Conservation (phyloP, 2,113 vertebrate species). For the Gavia stellata region DNA sequence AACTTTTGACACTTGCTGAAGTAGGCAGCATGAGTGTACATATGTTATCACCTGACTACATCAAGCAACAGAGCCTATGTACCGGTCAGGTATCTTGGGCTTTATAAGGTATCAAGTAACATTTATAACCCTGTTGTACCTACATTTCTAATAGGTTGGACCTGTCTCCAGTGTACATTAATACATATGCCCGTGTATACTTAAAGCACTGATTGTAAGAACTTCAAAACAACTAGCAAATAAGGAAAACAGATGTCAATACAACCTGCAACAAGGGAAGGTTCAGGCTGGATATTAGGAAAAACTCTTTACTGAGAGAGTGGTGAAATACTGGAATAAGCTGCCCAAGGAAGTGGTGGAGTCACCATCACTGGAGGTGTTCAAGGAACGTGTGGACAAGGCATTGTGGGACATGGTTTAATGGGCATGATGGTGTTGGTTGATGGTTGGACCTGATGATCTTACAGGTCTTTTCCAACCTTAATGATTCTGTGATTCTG, state of each 20-base stretch:
- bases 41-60: conserved; percentile 77
- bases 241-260: conserved; percentile 49
- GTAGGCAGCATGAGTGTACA: conserved; percentile 64
- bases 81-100: conserved; percentile 65
- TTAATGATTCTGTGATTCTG: too few relatives aligned
- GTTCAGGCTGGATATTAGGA: too few relatives aligned
- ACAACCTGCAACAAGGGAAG: background rate
- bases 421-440: too few relatives aligned
- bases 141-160: conserved; percentile 52
- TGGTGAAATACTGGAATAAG: too few relatives aligned
- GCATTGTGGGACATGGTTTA: too few relatives aligned
- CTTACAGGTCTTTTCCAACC: too few relatives aligned
- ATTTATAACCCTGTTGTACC: conserved; percentile 67
- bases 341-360: too few relatives aligned
- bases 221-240: conserved; percentile 50
- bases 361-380: too few relatives aligned
- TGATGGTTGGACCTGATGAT: too few relatives aligned
- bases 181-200: conserved; percentile 29
- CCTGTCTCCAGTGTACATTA: conserved; percentile 63
- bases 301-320: too few relatives aligned
- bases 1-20: conserved; percentile 74
- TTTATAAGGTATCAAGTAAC: conserved; percentile 71
- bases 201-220: conserved; percentile 20
- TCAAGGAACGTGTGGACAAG: too few relatives aligned
- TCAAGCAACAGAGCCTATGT: conserved; percentile 52